Evolutionary conservation across 2,888 invertebrate species (phyloP), one percentile per base, ranked within the genome.

Genomic region (Dyspetes luteomarginatus): DNA sequence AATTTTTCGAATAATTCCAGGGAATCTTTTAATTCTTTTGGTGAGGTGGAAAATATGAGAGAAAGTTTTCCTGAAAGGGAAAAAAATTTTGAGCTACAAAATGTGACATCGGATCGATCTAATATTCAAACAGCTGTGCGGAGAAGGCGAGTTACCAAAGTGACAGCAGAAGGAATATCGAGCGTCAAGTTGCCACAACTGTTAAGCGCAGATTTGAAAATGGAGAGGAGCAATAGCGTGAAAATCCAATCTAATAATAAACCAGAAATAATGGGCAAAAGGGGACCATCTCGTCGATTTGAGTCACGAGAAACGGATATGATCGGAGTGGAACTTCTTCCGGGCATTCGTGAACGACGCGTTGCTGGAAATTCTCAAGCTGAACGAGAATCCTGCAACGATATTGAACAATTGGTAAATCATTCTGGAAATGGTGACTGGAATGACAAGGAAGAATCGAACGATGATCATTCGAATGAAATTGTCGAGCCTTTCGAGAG

Each of bases 401-500:
- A n/a, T n/a, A n/a, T n/a, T n/a, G n/a, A n/a, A n/a, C n/a, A n/a
- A n/a, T n/a, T n/a, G n/a, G n/a, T n/a, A n/a, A n/a, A n/a, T n/a
- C n/a, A n/a, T n/a, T n/a, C 22, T 24, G 12, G 0, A 3, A 9
- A 68, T 22, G 7, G 3, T 15, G 4, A 43, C 22, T 17, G 22
- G 22, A 68, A 43, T 9, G 36, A 55, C 17, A 28, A 58, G 3
- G 19, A 52, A 1, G 5, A 28, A 12, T 5, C 1, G 3, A 36
- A 52, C 17, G 28, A 58, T 3, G 19, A 52, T 2, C 4, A 28
- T 15, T 5, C 1, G 3, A 36, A 52, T 17, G 43, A 52, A 4
- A 19, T 41, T 1, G 65, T 80, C 30, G 50, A 60, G 19, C 50
- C 60, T 1, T 75, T 75, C 4, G 41, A 43, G 3, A 56, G 17